These are phyloP conservation scores for Mechanitis mazaeus DNA, from an alignment of 2,888 invertebrate species.

Conservation along the genomic window DNA sequence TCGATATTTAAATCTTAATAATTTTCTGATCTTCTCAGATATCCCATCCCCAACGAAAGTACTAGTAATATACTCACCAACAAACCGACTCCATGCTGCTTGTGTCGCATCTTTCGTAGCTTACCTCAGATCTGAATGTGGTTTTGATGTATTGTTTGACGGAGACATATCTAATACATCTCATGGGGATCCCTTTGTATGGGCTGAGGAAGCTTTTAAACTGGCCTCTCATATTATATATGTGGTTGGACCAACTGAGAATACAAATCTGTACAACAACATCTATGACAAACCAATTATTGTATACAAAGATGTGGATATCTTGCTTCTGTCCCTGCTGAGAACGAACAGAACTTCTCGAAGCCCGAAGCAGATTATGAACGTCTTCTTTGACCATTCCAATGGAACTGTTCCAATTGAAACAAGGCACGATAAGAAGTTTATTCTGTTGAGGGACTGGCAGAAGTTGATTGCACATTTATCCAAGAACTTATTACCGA, in stretches of 20 bases:
- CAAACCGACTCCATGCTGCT: conserved; percentile 58
- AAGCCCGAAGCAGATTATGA: conserved; percentile 50
- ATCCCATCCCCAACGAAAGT: conserved; percentile 62
- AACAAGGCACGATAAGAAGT: conserved; percentile 49
- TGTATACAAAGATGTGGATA: conserved; percentile 53
- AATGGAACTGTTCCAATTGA: conserved; percentile 54
- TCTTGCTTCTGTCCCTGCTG: conserved; percentile 47
- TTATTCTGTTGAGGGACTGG: conserved; percentile 60
- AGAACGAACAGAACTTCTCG: conserved; percentile 40
- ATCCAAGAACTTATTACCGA: conserved; percentile 60
- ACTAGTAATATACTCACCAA: conserved; percentile 57
- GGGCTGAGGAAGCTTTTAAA: conserved; percentile 59
- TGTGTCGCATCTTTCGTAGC: conserved; percentile 58
- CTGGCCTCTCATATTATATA: conserved; percentile 56
- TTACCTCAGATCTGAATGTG: conserved; percentile 59
- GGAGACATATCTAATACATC: conserved; percentile 53
- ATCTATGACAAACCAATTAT: conserved; percentile 65
- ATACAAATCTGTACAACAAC: conserved; percentile 49
- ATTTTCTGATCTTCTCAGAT: conserved; percentile 33
- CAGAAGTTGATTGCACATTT: conserved; percentile 60
- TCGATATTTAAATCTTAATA: too few relatives aligned
- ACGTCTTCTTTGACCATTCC: conserved; percentile 63
- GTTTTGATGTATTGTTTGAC: conserved; percentile 60
- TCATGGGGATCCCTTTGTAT: conserved; percentile 59
- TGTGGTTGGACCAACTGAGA: conserved; percentile 57